A percentile compares a stretch with the other conserved stretches of the same genome.
phyloP scores from a whole-genome alignment of 2,888 invertebrate genomes.

The Tromatobia lineatoria region DNA sequence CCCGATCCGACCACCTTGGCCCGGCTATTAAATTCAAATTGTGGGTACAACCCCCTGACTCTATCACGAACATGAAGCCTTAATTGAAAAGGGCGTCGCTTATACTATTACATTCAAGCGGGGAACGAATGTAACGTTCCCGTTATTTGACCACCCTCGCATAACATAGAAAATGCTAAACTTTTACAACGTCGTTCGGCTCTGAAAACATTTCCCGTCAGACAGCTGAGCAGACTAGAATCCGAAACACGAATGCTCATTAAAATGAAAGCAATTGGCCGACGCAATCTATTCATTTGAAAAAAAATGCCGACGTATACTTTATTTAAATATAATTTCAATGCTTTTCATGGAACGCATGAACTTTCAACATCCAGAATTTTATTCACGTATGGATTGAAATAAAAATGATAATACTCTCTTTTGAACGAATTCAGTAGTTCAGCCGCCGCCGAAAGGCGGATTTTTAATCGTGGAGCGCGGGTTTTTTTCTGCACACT shows the following conservation, averaged over 20 bases:
- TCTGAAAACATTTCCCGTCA: slow-evolving; percentile 9
- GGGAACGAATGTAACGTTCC: slow-evolving; percentile 17
- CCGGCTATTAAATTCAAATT: slow-evolving; percentile 58
- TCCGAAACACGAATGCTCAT: not conserved
- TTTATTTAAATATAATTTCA: not conserved
- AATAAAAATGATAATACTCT: too few relatives aligned
- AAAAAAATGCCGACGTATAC: not conserved
- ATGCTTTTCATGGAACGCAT: not conserved
- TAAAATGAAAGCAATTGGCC: not conserved
- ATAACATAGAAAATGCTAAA: slow-evolving; percentile 26
- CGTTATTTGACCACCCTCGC: not conserved
- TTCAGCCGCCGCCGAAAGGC: not conserved
- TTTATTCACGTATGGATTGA: not conserved
- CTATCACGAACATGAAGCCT: slow-evolving; percentile 25
- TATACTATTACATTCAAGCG: slow-evolving; percentile 8
- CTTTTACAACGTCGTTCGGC: slow-evolving; percentile 37
- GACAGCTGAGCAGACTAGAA: not conserved
- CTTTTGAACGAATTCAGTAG: not conserved
- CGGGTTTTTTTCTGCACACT: not conserved
- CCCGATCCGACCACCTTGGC: slow-evolving; percentile 32
- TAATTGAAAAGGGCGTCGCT: slow-evolving; percentile 54
- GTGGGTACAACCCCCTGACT: slow-evolving; percentile 16
- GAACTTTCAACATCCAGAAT: not conserved
- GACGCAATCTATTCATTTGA: not conserved
- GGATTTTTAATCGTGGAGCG: not conserved